Evolutionary conservation across 1,140 invertebrate species (phyloP), one percentile per base, ranked within the genome.

Genomic region (Drosophila cardini): DNA sequence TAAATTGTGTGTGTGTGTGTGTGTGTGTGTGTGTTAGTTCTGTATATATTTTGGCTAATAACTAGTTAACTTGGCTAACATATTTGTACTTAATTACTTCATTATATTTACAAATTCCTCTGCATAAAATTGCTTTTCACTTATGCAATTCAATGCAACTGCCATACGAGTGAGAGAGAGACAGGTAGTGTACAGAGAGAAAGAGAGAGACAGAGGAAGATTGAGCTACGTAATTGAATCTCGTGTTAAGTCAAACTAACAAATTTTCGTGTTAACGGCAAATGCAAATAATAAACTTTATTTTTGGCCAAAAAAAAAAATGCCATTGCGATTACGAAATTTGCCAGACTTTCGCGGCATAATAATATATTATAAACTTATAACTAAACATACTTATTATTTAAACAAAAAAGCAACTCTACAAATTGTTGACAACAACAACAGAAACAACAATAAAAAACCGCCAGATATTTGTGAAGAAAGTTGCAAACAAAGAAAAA

Each of bases 21-120:
- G 21, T 26, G 21, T 26, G 21, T 68, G 21, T 16, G 26, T 46
- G 42, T 32, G 46, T 42, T 56, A 65, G 48, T 67, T 42, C 38
- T 65, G 4, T 60, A 32, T 60, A 32, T 58, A 15, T 34, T 61
- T 63, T 57, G 30, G 30, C 9, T 26, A 7, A 15, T 48, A 53
- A 63, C 56, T 72, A 65, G 50, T 15, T 21, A 10, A 30, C 45
- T 34, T 55, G 56, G 32, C 52, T 15, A 21, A 63, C 65, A 73
- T 73, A 73, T 73, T 69, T 69, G 64, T 45, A 38, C 64, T 76
- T 80, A 83, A 83, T 79, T 79, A 81, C 79, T 81, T 81, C 56
- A 81, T 81, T 78, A 74, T 45, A 48, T 52, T 38, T 61, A 68
- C 63, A 18, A 75, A 75, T 64, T 70, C n/a, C 57, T 0, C 30